Evolutionary conservation across 2,797 vertebrate genomes (phyloP), one percentile per base, ranked within the genome.

Genomic region (Gymnothorax javanicus): DNA sequence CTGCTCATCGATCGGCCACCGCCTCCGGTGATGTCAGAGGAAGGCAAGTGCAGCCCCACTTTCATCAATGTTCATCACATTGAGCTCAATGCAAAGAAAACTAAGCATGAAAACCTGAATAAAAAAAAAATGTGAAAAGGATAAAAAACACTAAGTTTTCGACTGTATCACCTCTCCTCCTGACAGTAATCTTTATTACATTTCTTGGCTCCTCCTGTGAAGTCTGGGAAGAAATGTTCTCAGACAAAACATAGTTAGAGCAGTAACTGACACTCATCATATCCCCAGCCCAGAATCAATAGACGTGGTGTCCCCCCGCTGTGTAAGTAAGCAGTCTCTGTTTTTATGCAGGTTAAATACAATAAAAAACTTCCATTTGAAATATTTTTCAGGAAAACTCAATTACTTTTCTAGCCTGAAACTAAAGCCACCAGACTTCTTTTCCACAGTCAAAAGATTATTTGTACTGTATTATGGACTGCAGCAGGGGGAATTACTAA

Each of bases 211-310:
- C 87, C 87, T 85, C 52, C 57, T 94, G 93, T 88, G 94, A 92
- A 94, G 92, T 90, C 92, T 93, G 94, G 94, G 94, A 94, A 94
- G 95, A 95, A 33, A 25, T 93, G 93, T 93, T 91, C 92, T 93
- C 92, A 90, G 94, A 92, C 91, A 95, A 95, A 96, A 96, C 93
- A 91, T 91, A 94, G 92, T 92, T 92, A 93, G 91, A 95, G 92
- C 92, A 94, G 93, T 94, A 92, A 91, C 91, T 92, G 94, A 96
- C 94, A 94, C 94, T 95, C 92, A 89, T 90, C 94, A 94, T 90
- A 96, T 95, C 93, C 95, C 92, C 94, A 95, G 93, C 92, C 93
- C 89, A 91, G 91, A 91, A 95, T 93, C 89, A 91, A 88, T 90
- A 90, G 89, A 92, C 75, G 15, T 23, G 87, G 87, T 85, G 90